Conservation (phyloP, 1,140 invertebrate species). For the Archivesica marissinica region DNA sequence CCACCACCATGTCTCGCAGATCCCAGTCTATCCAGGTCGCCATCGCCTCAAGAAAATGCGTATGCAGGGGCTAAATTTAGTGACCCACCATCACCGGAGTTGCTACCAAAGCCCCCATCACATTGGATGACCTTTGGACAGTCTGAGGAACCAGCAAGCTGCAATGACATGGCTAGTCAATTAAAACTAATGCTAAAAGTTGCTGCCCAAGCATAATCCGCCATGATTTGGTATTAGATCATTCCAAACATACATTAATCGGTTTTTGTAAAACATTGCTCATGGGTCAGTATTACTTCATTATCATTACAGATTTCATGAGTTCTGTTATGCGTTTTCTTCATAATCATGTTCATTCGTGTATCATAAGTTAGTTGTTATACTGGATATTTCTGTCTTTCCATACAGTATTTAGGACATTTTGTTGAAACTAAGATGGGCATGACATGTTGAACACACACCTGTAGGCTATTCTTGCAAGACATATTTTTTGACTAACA, state of each 20-base stretch:
- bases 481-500: neutral
- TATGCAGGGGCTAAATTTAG: slow-evolving; percentile 88
- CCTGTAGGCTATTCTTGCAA: neutral
- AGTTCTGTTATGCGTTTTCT: slow-evolving; percentile 66
- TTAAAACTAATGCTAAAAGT: slow-evolving; percentile 87
- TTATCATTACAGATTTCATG: slow-evolving; percentile 64
- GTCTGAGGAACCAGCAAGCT: slow-evolving; percentile 45
- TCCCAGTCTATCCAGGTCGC: slow-evolving; percentile 26
- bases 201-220: slow-evolving; percentile 76
- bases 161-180: slow-evolving; percentile 84
- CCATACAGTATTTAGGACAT: slow-evolving; percentile 25
- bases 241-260: slow-evolving; percentile 71
- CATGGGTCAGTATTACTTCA: slow-evolving; percentile 73
- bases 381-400: slow-evolving; percentile 51
- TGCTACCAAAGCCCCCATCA: slow-evolving; percentile 86
- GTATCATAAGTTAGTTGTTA: neutral
- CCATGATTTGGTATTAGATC: slow-evolving; percentile 62
- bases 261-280: slow-evolving; percentile 61
- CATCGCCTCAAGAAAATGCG: slow-evolving; percentile 57
- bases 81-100: slow-evolving; percentile 87
- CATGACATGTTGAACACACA: neutral
- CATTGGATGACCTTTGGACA: slow-evolving; percentile 84
- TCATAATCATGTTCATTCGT: slow-evolving; percentile 31
- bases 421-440: slow-evolving; percentile 41
- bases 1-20: slow-evolving; percentile 34